These are phyloP conservation scores for Sabellastarte sp. DNA, from an alignment of 2,888 invertebrate species.

Conservation along the genomic window DNA sequence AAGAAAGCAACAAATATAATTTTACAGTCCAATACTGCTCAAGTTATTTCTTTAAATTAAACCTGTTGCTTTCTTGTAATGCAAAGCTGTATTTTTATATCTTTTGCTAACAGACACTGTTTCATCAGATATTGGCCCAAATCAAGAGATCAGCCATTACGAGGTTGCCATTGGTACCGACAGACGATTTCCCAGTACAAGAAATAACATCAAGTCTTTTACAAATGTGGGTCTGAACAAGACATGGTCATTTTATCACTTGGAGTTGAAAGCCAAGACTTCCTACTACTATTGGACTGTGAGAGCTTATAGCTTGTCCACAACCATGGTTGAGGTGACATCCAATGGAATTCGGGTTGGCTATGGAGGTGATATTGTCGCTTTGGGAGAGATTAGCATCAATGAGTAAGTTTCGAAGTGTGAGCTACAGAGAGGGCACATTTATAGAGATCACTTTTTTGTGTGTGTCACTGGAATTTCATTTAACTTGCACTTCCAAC, in stretches of 20 bases:
- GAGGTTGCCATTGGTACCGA: constrained; percentile 18
- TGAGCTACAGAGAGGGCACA: too few species aligned
- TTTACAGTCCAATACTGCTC: too few species aligned
- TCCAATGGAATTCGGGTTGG: constrained; percentile 19
- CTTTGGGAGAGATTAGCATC: too few species aligned
- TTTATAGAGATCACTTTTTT: too few species aligned
- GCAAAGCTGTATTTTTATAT: too few species aligned
- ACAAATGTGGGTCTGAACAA: constrained; percentile 16
- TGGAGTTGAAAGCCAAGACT: constrained; percentile 10
- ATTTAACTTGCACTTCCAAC: too few species aligned
- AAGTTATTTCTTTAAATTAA: too few species aligned
- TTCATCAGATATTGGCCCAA: constrained; percentile 1
- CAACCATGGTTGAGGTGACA: constrained; percentile 17
- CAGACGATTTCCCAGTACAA: constrained; percentile 14
- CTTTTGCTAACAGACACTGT: too few species aligned
- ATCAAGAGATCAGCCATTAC: constrained; percentile 16
- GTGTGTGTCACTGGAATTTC: too few species aligned
- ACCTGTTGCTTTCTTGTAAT: too few species aligned
- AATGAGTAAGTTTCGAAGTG: too few species aligned
- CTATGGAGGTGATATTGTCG: constrained; percentile 3
- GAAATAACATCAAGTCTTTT: constrained; percentile 13
- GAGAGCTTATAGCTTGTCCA: constrained; percentile 11
- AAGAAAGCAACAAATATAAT: too few species aligned
- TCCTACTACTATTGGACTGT: constrained; percentile 17
- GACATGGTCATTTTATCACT: constrained; percentile 9